A percentile compares a stretch with the other conserved stretches of the same genome.
Evolutionary conservation across 2,797 vertebrate genomes (phyloP).

Genomic region (Caiman crocodilus): DNA sequence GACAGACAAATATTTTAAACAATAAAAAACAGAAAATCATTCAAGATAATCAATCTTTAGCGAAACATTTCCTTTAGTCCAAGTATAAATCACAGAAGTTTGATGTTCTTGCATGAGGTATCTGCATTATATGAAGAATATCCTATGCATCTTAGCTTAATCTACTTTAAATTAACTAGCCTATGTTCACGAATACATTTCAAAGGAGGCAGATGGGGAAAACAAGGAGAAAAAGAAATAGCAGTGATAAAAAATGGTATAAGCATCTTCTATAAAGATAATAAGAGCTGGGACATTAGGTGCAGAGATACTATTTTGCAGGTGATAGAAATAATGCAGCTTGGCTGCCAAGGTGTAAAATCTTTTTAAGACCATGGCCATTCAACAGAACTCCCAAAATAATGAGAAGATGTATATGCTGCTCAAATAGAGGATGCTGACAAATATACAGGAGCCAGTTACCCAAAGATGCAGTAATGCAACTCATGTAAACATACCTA

Average conservation of each 20-base stretch:
- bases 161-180: neutral
- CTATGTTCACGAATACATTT: neutral
- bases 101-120: neutral
- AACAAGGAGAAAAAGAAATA: neutral
- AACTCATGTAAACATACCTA: too few species aligned
- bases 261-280: neutral
- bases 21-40: too few species aligned
- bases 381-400: neutral
- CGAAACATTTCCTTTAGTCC: neutral
- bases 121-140: neutral
- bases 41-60: neutral
- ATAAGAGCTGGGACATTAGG: neutral
- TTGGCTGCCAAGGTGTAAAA: neutral
- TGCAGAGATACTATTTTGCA: neutral
- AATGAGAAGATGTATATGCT: too few species aligned
- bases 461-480: too few species aligned
- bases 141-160: neutral
- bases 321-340: neutral
- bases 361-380: neutral
- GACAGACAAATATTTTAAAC: too few species aligned
- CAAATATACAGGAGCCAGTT: too few species aligned
- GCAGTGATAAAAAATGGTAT: neutral
- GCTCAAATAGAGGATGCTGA: too few species aligned
- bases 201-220: neutral
- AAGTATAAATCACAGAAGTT: neutral